Evolutionary conservation across 2,113 vertebrate species (phyloP).

Genomic region (Heloderma charlesbogerti): DNA sequence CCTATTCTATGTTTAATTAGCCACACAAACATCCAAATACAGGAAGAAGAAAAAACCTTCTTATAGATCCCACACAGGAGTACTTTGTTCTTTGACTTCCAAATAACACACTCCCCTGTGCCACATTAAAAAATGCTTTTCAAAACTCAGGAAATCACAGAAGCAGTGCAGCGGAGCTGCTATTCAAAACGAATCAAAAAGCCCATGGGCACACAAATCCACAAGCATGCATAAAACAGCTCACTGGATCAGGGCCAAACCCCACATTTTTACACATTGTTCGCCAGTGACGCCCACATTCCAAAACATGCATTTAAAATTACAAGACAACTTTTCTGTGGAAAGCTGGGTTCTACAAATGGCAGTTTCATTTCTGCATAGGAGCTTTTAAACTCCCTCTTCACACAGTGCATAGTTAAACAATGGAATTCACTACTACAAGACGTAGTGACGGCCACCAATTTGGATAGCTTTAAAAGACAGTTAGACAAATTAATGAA

Average conservation of each 20-base stretch:
- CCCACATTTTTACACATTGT: background rate
- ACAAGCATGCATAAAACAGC: background rate
- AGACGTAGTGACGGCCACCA: no score
- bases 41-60: background rate
- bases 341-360: no score
- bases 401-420: no score
- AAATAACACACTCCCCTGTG: background rate
- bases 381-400: no score
- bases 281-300: background rate
- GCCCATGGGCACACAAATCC: background rate
- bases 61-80: background rate
- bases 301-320: background rate
- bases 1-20: background rate
- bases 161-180: background rate
- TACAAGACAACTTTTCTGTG: background rate
- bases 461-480: no score
- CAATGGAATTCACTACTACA: no score
- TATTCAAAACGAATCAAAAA: background rate
- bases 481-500: no score
- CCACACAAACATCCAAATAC: background rate
- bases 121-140: background rate
- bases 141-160: background rate
- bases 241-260: background rate
- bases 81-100: background rate
- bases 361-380: no score